Percentiles rank a stretch among this genome's conserved stretches.
phyloP scores from a whole-genome alignment of 2,797 vertebrate genomes.

The Benthosema pterotum region DNA sequence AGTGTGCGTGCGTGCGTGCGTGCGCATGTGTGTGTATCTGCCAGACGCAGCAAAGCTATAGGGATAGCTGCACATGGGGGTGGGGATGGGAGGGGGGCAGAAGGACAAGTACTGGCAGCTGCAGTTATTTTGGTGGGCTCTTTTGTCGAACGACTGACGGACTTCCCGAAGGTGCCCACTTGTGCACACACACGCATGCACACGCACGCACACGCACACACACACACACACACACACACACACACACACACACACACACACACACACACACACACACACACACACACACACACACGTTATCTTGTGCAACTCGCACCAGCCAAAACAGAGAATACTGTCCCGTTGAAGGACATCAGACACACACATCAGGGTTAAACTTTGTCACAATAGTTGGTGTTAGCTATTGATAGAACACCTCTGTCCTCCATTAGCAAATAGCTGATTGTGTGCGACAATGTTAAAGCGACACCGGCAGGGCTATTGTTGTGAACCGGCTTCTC shows the following conservation, averaged over 20 bases:
- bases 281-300: too few species aligned
- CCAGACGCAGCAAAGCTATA: slow-evolving; percentile 29
- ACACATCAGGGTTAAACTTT: slow-evolving; percentile 2
- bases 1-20: slow-evolving; percentile 2
- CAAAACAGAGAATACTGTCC: neutral
- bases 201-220: neutral
- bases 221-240: neutral
- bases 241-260: too few species aligned
- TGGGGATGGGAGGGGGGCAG: slow-evolving; percentile 21
- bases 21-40: slow-evolving; percentile 15
- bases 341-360: neutral
- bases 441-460: slow-evolving; percentile 1
- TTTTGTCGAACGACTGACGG: slow-evolving; percentile 60
- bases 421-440: slow-evolving; percentile 20
- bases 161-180: slow-evolving; percentile 46
- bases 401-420: slow-evolving; percentile 6
- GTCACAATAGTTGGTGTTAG: slow-evolving; percentile 1
- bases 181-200: neutral
- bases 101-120: slow-evolving; percentile 71
- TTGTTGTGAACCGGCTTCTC: slow-evolving; percentile 10
- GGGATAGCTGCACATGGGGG: slow-evolving; percentile 43
- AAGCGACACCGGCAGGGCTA: neutral
- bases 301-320: too few species aligned
- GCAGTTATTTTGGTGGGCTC: slow-evolving; percentile 75
- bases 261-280: too few species aligned